Evolutionary conservation across 2,113 vertebrate species (phyloP).

Genomic region (Hemiprocne comata): DNA sequence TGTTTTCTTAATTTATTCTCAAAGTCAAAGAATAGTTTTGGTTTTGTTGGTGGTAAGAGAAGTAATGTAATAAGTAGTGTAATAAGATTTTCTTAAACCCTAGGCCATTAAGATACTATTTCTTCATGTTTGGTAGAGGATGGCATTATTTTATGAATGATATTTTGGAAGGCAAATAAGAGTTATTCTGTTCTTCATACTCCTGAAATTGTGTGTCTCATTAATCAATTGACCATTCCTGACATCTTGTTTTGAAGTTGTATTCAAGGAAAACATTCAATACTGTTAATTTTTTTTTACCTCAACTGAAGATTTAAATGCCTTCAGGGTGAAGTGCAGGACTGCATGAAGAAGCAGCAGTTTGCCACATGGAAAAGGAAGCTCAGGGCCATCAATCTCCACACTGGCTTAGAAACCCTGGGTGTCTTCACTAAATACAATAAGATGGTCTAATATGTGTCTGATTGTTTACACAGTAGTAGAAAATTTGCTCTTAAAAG

Average conservation of each 20-base stretch:
- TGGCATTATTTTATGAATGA: background rate
- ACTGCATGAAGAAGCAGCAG: background rate
- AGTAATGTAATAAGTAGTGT: background rate
- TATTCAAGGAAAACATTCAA: background rate
- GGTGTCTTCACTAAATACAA: background rate
- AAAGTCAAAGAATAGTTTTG: background rate
- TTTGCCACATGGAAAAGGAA: background rate
- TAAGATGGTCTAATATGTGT: background rate
- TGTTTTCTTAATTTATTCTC: background rate
- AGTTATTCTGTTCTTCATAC: background rate
- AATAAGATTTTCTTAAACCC: background rate
- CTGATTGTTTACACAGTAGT: background rate
- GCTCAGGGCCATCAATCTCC: background rate
- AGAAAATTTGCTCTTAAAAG: background rate
- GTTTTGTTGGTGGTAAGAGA: background rate
- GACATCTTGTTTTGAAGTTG: background rate
- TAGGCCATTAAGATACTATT: background rate
- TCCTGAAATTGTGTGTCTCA: background rate
- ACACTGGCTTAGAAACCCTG: background rate
- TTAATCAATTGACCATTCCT: background rate
- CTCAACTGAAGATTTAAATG: background rate
- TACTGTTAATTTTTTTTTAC: background rate
- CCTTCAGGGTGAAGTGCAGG: background rate
- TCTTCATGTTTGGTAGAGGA: background rate
- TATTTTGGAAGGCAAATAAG: background rate